Conservation (phyloP, 2,797 vertebrate genomes). For the Austrolebias charrua region DNA sequence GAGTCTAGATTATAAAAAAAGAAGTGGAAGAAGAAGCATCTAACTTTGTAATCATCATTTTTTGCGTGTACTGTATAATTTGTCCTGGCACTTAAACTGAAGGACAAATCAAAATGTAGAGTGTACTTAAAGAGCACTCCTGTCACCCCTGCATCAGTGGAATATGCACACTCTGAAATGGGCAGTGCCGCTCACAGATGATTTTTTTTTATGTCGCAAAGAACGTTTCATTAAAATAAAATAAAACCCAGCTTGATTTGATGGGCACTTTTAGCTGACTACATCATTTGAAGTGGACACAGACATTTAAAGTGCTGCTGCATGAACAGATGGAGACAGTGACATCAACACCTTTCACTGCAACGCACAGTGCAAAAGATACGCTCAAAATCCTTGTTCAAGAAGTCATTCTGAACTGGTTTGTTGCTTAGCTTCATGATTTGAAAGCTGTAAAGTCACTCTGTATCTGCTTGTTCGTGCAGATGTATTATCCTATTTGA, state of each 20-base stretch:
- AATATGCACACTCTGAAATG: neutral
- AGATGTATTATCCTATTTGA: neutral
- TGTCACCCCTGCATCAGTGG: neutral
- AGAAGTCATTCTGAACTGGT: neutral
- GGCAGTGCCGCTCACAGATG: neutral
- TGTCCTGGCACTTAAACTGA: neutral
- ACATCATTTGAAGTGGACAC: too few relatives aligned
- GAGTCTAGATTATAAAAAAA: neutral
- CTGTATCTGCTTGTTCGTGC: neutral
- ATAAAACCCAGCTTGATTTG: too few relatives aligned
- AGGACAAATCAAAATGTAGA: slow-evolving; percentile 1
- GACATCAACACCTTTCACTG: neutral
- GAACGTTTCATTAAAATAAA: neutral
- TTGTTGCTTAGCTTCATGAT: neutral
- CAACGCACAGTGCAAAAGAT: neutral
- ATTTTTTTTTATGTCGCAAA: neutral
- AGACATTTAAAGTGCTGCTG: too few relatives aligned
- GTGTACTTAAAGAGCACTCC: neutral
- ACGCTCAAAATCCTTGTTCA: neutral
- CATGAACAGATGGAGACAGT: neutral
- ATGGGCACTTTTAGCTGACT: too few relatives aligned
- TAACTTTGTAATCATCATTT: neutral
- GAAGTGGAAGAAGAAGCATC: neutral
- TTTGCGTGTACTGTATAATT: neutral
- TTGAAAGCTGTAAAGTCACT: too few relatives aligned